Evolutionary conservation across 2,113 vertebrate genomes (phyloP), one percentile per base, ranked within the genome.

Genomic region (Oreochromis aureus): DNA sequence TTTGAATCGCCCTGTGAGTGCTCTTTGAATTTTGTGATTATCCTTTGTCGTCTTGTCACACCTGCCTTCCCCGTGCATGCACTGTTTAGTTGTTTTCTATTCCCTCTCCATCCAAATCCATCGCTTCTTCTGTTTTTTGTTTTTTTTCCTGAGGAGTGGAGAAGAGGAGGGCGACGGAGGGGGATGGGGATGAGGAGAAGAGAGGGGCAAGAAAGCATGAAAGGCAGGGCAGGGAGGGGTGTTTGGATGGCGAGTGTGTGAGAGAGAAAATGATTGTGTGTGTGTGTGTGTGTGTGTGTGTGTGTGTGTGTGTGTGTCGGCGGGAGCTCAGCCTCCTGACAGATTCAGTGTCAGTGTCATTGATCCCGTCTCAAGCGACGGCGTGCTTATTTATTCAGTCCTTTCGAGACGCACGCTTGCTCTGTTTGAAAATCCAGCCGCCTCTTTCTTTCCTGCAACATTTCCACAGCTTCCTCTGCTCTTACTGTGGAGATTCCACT

Each of bases 311-410:
- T 88, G 76, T 51, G 53, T 16, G 19, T 36, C 53, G 86, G 93
- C 80, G 55, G 80, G 83, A 66, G 86, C 83, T 88, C 87, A 84
- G n/a, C 88, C 81, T 63, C 39, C 85, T 73, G 84, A 89, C 89
- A 80, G 83, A 80, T 89, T 89, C 87, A 61, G 32, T 82, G 91
- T 92, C 86, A 16, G 71, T 86, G 78, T 56, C 89, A 90, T 84
- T 92, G 90, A 94, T 95, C 58, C 84, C 41, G 86, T 87, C 86
- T 94, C 81, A 41, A 36, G 56, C 30, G 16, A 87, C 81, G 53
- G 71, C 24, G 4, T 41, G 83, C 85, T 93, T 82, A 91, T 93
- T 94, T 92, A 89, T 89, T 91, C 88, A 91, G 82, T 55, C 80
- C 89, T 89, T 87, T 36, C 36, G 54, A 94, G 88, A 90, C 30